These are phyloP conservation scores for Abrostola triplasia DNA, from an alignment of 2,888 invertebrate species.

Conservation along the genomic window DNA sequence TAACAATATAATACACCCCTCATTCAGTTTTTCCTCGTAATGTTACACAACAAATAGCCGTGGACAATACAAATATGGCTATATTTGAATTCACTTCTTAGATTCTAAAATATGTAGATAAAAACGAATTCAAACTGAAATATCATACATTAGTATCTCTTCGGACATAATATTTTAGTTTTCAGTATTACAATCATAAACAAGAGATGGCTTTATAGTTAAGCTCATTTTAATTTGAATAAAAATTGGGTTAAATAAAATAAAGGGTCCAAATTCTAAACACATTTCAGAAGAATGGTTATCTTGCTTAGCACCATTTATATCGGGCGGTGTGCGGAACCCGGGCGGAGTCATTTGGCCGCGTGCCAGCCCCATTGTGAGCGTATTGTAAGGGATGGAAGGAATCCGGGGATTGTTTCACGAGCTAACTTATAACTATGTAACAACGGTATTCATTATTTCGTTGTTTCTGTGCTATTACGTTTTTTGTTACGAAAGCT, in stretches of 20 bases:
- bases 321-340: slow-evolving; percentile 21
- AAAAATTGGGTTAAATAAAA: slow-evolving; percentile 10
- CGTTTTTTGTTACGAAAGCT: slow-evolving; percentile 16
- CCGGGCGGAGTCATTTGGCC: slow-evolving; percentile 54
- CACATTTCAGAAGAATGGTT: slow-evolving; percentile 36
- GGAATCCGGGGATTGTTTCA: slow-evolving; percentile 33
- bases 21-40: no score
- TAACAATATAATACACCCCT: background rate
- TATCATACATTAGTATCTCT: no score
- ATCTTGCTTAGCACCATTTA: slow-evolving; percentile 35
- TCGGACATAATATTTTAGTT: no score
- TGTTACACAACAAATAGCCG: no score
- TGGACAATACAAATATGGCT: no score
- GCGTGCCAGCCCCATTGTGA: slow-evolving; percentile 52
- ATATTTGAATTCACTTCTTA: no score
- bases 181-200: no score
- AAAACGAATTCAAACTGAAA: no score
- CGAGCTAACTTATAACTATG: slow-evolving; percentile 33
- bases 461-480: slow-evolving; percentile 26
- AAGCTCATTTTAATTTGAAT: background rate
- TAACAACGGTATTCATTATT: slow-evolving; percentile 42
- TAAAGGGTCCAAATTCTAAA: slow-evolving; percentile 12
- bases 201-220: no score
- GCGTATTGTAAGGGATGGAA: slow-evolving; percentile 43
- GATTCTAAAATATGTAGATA: no score